Conservation (phyloP, 2,797 vertebrate species). For the Tolypeutes matacus region DNA sequence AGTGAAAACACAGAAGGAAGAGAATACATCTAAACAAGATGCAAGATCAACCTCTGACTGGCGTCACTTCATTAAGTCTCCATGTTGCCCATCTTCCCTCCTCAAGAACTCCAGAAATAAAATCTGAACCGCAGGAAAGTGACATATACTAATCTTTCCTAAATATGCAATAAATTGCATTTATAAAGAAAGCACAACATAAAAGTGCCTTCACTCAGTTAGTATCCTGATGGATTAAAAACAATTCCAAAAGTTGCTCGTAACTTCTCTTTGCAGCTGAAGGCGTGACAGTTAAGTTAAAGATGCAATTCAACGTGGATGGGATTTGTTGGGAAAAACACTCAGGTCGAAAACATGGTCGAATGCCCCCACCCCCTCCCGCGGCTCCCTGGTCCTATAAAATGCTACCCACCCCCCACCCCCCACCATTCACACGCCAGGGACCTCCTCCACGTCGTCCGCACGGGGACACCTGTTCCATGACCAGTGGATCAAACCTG, state of each 20-base stretch:
- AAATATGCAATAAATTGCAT: conserved; percentile 68
- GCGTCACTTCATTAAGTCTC: conserved; percentile 10
- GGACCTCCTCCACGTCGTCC: rapidly evolving
- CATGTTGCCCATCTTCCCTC: conserved; percentile 15
- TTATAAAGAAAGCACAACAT: conserved; percentile 23
- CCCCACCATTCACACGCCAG: rapidly evolving
- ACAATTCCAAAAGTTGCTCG: conserved; percentile 52
- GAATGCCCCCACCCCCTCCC: not conserved
- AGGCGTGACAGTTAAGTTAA: not conserved
- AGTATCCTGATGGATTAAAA: conserved; percentile 70
- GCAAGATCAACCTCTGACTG: not conserved
- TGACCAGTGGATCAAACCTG: no score
- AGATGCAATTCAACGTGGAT: not conserved
- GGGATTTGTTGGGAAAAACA: not conserved
- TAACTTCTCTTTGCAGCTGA: not conserved
- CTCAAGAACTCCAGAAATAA: conserved; percentile 1
- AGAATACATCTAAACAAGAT: not conserved
- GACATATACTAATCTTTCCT: conserved; percentile 39
- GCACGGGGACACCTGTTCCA: rapidly evolving
- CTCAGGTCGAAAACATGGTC: not conserved
- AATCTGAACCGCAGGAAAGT: conserved; percentile 39
- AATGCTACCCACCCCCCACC: rapidly evolving
- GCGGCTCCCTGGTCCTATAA: not conserved
- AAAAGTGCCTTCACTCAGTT: conserved; percentile 28
- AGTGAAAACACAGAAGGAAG: not conserved